Conservation (phyloP, 2,797 vertebrate species). For the Malacoraja senta region DNA sequence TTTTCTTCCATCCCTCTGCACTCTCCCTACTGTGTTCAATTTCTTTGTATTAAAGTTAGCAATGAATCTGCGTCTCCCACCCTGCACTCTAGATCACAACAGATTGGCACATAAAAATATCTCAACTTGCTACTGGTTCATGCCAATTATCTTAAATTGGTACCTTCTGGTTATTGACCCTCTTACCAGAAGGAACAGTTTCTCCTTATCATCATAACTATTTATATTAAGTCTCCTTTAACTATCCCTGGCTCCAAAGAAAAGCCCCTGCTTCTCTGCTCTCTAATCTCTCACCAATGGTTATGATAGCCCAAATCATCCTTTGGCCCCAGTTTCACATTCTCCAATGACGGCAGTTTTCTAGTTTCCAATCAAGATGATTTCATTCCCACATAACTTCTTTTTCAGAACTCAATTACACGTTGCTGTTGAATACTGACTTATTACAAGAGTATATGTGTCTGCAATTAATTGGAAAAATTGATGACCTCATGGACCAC, state of each 20-base stretch:
- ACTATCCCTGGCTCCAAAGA: neutral
- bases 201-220: neutral
- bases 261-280: neutral
- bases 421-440: neutral
- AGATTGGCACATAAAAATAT: neutral
- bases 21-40: neutral
- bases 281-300: neutral
- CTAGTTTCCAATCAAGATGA: neutral
- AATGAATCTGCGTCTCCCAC: neutral
- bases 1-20: too few species aligned
- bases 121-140: neutral
- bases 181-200: neutral
- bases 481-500: neutral
- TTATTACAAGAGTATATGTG: neutral
- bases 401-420: neutral
- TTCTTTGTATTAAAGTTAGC: neutral
- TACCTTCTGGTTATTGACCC: too few species aligned
- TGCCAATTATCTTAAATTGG: neutral
- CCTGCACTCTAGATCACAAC: neutral
- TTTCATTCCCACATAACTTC: neutral
- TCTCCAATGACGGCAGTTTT: neutral
- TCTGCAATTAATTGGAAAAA: neutral
- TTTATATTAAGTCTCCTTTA: neutral
- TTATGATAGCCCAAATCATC: neutral
- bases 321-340: neutral